phyloP scores from a whole-genome alignment of 2,113 vertebrate species.

The Pluvianellus socialis region DNA sequence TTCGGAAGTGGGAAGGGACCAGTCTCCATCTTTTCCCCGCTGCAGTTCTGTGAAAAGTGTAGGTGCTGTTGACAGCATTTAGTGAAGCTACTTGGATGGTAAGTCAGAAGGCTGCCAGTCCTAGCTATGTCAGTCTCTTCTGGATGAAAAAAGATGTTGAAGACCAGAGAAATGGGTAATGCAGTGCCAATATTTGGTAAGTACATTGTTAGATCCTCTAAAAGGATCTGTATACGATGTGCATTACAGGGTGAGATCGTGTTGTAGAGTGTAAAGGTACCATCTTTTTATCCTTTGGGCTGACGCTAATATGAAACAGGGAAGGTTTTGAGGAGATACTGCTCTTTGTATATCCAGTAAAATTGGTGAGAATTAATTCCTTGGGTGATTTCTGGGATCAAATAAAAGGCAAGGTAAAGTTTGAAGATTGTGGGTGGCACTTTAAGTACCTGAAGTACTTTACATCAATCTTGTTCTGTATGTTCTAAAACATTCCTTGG shows the following conservation, averaged over 20 bases:
- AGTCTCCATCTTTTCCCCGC: fast-evolving
- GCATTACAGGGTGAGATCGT: fast-evolving
- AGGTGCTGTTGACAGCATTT: neutral
- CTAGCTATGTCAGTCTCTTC: neutral
- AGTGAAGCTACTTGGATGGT: neutral
- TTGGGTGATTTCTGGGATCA: neutral
- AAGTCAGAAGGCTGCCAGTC: neutral
- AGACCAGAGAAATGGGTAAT: neutral
- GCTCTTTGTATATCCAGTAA: neutral
- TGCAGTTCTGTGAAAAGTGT: neutral
- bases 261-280: neutral
- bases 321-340: neutral
- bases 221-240: neutral
- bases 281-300: too few species aligned
- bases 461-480: fast-evolving
- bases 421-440: neutral
- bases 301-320: fast-evolving
- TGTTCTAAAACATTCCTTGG: neutral
- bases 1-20: neutral
- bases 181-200: neutral
- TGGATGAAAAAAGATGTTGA: fast-evolving
- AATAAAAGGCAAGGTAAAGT: neutral
- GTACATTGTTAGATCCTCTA: neutral
- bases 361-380: neutral
- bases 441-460: neutral